Base-by-base conservation (phyloP, 2,113 vertebrate genomes). In the Neolamprologus caudopunctatus region DNA sequence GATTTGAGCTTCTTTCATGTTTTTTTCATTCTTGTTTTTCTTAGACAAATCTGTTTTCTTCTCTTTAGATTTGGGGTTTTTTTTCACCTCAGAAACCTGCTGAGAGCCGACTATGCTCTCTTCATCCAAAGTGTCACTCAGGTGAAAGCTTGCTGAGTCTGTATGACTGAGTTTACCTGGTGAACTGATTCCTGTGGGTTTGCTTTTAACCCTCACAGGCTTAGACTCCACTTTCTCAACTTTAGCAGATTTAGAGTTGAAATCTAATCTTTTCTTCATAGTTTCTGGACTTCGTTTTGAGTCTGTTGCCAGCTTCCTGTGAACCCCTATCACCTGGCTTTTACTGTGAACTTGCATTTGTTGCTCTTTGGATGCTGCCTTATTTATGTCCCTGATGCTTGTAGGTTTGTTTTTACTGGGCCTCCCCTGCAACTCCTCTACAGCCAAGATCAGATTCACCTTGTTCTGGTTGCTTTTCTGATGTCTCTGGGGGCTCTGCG, bases 11-110 rank as follows among this genome's bases (percentile, higher is more conserved):
- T 87, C 71, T 80, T 89, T 87, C 75, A 28, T 24, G 83, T 93
- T 94, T 66, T 71, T 92, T 51, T 92, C 87, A 3, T 91, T 90
- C 57, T 91, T 94, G 0, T 73, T 88, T 21, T 57, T 91, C 58
- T 93, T 94, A 1, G 89, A 81, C 4, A 83, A 31, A 4, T 83
- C 47, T 3, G 21, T 12, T 73, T 73, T 73, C 6, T 42, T 33
- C 5, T 24, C 53, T 73, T 63, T 85, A 6, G 58, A 11, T 68
- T 78, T 45, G 8, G 19, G 2, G 2, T 0, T 2, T 9, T 81
- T 82, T 57, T 86, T 21, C n/a, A 1, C 12, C 42, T 16, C 54
- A n/a, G 80, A 17, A 21, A 33, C 61, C 8, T 2, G 50, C 11
- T 5, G 79, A 50, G 40, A 19, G n/a, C 61, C 80, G 7, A n/a